Percentiles rank a stretch among this genome's conserved stretches.
These are phyloP conservation scores for Crocuta crocuta DNA, from an alignment of 2,113 vertebrate genomes.

Conservation along the genomic window DNA sequence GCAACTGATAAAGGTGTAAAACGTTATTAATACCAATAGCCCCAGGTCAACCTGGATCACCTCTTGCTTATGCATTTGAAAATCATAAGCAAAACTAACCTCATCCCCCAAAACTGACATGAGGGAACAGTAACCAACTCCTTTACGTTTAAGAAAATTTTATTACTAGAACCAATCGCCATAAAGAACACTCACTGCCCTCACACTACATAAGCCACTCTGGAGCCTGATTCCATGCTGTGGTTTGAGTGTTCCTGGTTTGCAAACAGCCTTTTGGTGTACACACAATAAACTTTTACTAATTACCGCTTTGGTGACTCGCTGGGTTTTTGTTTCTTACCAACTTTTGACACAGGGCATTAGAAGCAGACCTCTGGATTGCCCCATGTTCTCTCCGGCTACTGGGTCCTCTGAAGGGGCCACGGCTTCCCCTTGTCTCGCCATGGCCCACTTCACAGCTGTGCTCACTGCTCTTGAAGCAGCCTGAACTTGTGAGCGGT, in stretches of 20 bases:
- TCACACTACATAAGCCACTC: neutral
- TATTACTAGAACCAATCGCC: neutral
- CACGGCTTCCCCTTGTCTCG: neutral
- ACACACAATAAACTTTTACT: neutral
- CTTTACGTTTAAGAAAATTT: neutral
- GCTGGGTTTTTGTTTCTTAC: neutral
- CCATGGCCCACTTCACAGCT: neutral
- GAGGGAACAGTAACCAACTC: neutral
- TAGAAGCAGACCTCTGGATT: neutral
- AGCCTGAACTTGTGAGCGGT: neutral
- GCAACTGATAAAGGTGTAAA: neutral
- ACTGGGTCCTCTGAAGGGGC: neutral
- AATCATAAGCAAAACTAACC: neutral
- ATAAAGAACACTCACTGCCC: neutral
- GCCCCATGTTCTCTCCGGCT: neutral
- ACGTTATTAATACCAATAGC: neutral
- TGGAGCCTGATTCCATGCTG: neutral
- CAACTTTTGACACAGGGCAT: neutral
- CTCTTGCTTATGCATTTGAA: neutral
- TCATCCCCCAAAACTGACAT: neutral
- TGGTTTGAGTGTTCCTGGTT: neutral
- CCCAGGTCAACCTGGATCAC: neutral
- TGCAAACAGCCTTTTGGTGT: neutral
- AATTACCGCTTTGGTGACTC: neutral
- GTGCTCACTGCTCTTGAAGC: neutral